Evolutionary conservation across 2,797 vertebrate genomes (phyloP).

Genomic region (Pseudomugil gertrudae): DNA sequence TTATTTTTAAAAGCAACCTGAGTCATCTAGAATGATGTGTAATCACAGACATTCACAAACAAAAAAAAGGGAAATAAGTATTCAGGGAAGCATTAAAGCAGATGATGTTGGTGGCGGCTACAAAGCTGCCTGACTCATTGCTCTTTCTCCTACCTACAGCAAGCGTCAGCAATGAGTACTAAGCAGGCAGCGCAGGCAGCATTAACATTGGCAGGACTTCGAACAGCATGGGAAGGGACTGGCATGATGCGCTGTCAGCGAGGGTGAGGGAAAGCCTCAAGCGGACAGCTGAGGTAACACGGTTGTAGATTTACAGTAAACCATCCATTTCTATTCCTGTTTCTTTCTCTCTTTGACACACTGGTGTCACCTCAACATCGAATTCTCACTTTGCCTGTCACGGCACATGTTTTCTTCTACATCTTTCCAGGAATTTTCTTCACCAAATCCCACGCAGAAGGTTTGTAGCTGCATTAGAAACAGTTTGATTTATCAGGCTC

Average conservation of each 20-base stretch:
- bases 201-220: constrained; percentile 7
- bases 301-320: constrained; percentile 4
- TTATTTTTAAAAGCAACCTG: constrained; percentile 44
- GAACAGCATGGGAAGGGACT: not conserved
- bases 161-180: constrained; percentile 19
- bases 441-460: constrained; percentile 2
- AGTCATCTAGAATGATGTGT: constrained; percentile 43
- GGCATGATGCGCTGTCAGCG: not conserved
- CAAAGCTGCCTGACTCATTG: constrained; percentile 57
- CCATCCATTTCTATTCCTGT: constrained; percentile 7
- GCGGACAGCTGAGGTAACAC: not conserved
- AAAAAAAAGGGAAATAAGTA: constrained; percentile 16
- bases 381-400: constrained; percentile 1
- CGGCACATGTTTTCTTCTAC: not conserved
- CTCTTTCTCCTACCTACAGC: constrained; percentile 54
- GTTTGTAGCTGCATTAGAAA: not conserved
- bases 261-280: constrained; percentile 8
- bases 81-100: constrained; percentile 20
- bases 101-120: constrained; percentile 28
- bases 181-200: not conserved
- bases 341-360: constrained; percentile 20
- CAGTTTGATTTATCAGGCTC: not conserved
- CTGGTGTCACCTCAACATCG: constrained; percentile 7
- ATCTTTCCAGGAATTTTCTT: constrained; percentile 10
- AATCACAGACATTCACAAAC: constrained; percentile 21